Evolutionary conservation across 2,797 vertebrate genomes (phyloP), one percentile per base, ranked within the genome.

Genomic region (Rhodeus uyekii): DNA sequence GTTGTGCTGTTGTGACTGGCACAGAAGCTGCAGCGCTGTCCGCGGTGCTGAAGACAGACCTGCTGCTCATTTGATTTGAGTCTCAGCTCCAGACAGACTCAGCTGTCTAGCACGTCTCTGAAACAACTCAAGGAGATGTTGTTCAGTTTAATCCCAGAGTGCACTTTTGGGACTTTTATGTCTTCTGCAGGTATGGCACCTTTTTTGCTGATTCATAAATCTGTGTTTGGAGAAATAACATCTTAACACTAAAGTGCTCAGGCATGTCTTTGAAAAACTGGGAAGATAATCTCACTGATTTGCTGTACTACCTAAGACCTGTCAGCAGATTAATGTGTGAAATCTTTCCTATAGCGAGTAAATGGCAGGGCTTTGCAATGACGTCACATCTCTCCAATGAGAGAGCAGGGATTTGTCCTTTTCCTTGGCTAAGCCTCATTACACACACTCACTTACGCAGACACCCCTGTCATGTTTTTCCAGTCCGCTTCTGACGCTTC

Each of bases 361-460:
- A 79, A 79, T 42, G 55, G 44, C 71, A 46, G 14, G 24, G 82
- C 60, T 78, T 79, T 82, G 72, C 36, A 34, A 58, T 82, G 80
- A 82, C 80, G 50, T 82, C 73, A 82, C 38, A 76, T n/a, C 73
- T 61, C 22, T 44, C 60, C 44, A 71, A 74, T 36, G 29, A 74
- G 60, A 63, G 69, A 74, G 58, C 42, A 55, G 48, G 63, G 80
- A 82, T 82, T 82, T 82, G 63, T 82, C 80, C 72, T 68, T 82
- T 55, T 67, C 63, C 73, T 68, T 60, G 63, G 61, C 63, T 76
- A 76, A 82, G 80, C 80, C 80, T 82, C 80, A 82, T 82, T 82
- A 82, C 73, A 69, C 80, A 58, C 80, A 46, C 73, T 82, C 38
- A 36, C 50, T 60, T 68, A 46, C 50, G 10, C 48, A 69, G 50